Conservation (phyloP, 2,797 vertebrate species). For the Chelon auratus region DNA sequence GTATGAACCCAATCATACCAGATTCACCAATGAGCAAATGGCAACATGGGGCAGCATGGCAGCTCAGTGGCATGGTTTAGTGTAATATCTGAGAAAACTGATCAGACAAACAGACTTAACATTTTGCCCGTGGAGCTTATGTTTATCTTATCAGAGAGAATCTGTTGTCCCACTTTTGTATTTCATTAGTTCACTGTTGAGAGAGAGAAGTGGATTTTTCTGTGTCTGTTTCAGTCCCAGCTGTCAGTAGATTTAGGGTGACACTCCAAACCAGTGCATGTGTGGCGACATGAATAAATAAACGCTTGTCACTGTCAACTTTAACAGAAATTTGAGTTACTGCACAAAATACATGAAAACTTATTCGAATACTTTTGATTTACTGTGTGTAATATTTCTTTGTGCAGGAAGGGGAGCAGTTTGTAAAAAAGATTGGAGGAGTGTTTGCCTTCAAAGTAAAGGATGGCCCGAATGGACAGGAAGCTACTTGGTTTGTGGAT, state of each 20-base stretch:
- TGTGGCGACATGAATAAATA: too few relatives aligned
- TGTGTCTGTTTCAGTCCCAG: neutral
- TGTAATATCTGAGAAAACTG: slow-evolving; percentile 21
- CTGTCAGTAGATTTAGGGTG: neutral
- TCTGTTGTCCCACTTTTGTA: slow-evolving; percentile 14
- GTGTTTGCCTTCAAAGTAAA: slow-evolving; percentile 95
- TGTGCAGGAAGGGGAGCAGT: slow-evolving; percentile 89
- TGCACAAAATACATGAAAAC: neutral
- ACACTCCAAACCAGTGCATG: neutral
- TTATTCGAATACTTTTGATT: neutral
- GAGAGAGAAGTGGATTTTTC: neutral
- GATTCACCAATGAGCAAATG: slow-evolving; percentile 23
- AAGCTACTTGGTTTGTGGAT: slow-evolving; percentile 94
- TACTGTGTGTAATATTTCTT: neutral
- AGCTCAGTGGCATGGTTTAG: slow-evolving; percentile 11
- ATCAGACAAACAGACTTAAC: slow-evolving; percentile 27
- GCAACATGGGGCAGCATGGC: slow-evolving; percentile 1
- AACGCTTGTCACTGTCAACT: neutral
- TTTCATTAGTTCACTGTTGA: slow-evolving; percentile 4
- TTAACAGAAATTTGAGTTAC: neutral
- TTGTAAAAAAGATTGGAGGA: slow-evolving; percentile 95
- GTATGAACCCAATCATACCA: slow-evolving; percentile 24
- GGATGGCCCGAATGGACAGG: slow-evolving; percentile 90
- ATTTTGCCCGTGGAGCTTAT: slow-evolving; percentile 20
- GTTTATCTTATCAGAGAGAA: slow-evolving; percentile 17